Conservation (phyloP, 2,113 vertebrate species). For the Dicentrarchus labrax region DNA sequence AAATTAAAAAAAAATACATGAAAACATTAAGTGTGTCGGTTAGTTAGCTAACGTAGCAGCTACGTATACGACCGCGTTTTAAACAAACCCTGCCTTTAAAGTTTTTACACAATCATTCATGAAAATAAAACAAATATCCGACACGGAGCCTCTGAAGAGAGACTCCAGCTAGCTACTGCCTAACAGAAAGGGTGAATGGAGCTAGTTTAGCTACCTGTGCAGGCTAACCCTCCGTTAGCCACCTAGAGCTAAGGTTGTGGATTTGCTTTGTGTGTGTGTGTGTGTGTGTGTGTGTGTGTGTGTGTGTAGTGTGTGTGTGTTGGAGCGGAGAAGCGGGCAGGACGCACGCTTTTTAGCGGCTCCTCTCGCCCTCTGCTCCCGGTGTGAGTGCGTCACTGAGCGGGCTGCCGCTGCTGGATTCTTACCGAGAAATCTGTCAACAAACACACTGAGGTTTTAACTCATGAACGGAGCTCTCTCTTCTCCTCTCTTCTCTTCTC, state of each 20-base stretch:
- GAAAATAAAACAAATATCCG: neutral
- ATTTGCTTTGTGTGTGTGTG: constrained; percentile 42
- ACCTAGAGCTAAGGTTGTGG: constrained; percentile 22
- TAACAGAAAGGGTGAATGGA: neutral
- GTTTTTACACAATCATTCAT: neutral
- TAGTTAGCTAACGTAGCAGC: neutral
- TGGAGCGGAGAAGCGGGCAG: constrained; percentile 28
- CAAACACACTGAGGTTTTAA: constrained; percentile 66
- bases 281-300: constrained; percentile 19
- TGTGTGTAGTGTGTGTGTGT: constrained; percentile 20
- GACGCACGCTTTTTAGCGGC: constrained; percentile 20
- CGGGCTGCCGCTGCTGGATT: constrained; percentile 44
- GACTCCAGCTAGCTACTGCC: neutral
- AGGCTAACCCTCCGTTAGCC: constrained; percentile 58
- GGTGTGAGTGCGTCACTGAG: constrained; percentile 21
- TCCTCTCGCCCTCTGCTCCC: constrained; percentile 11
- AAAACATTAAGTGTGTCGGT: neutral
- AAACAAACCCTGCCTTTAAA: neutral
- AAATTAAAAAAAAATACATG: no score
- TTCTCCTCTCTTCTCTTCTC: constrained; percentile 8
- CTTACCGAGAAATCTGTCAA: constrained; percentile 78
- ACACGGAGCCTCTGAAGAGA: neutral
- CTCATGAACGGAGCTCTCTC: constrained; percentile 50
- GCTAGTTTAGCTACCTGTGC: neutral
- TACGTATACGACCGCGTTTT: neutral